Evolutionary conservation across 2,797 vertebrate genomes (phyloP), one percentile per base, ranked within the genome.

Genomic region (Eidolon dupreanum): DNA sequence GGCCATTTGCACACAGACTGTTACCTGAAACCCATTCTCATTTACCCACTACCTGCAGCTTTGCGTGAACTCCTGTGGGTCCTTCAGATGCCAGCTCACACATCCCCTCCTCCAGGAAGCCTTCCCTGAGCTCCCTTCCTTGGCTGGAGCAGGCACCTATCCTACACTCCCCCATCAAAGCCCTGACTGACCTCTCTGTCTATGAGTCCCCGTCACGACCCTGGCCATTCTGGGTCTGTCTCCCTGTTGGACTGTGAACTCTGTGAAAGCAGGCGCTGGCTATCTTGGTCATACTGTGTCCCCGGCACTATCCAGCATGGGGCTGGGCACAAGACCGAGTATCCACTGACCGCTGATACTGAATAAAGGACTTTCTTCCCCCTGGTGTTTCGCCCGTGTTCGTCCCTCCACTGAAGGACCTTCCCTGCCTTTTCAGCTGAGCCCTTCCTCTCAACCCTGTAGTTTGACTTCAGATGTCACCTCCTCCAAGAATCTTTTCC

Each of bases 71-170:
- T 33, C 59, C 38, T 70, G 6, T 4, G 12, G 43, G 53, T 71
- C 66, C 66, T 90, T 53, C 26, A 53, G 36, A 36, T 31, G 33
- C n/a, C 28, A 36, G 33, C 12, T 70, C 28, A 22, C 70, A 65
- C 16, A 36, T 22, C 41, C 41, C 90, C 7, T 63, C 84, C 81
- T 96, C 90, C 36, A 22, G 81, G 63, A 92, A 93, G 90, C n/a
- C 41, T 49, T 85, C 65, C 2, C 49, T 41, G 55, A 51, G 24
- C 33, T 38, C 63, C 71, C 51, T 74, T 68, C 36, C 57, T 79
- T 10, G 10, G 71, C 24, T 79, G 41, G 41, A 51, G 46, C 41
- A 51, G 55, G 12, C 8, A 70, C 4, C 24, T 79, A 26, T 55
- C 83, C 77, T 43, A 46, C 75, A 49, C 17, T 84, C 33, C 83